Base-by-base conservation (phyloP, 2,888 invertebrate species). In the Sthenelais limicola region DNA sequence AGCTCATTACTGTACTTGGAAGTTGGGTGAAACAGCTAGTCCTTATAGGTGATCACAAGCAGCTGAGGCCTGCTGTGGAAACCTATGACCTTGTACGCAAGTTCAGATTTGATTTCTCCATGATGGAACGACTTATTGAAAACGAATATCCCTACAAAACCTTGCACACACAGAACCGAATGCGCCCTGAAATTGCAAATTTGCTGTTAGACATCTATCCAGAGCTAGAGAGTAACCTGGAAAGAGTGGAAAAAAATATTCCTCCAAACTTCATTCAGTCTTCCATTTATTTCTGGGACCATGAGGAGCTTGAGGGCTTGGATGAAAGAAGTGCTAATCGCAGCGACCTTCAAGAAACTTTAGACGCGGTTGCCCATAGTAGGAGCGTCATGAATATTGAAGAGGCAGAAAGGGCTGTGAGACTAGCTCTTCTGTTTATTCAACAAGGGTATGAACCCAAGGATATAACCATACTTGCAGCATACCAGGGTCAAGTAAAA, bases 21-120 rank as follows among this genome's bases (percentile, higher is more conserved):
- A 48, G 24, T 9, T 71, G 66, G 28, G 2, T 71, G 33, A 30
- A 75, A 35, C 77, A 76, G 15, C 32, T 76, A 5, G 74, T 76
- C 26, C 21, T 76, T 49, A 76, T 76, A 18, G 77, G 77, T 7
- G 77, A 76, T 48, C 77, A 76, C 51, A 71, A 76, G 47, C 77
- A 76, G 49, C 72, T 76, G 26, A 26, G 75, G 49, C 77, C 77
- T 33, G 26, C 47, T 0, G 75, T 76, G 21, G 75, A 76, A 33
- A 74, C 33, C 68, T 75, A 74, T 35, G 1, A 1, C 0, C 70
- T 76, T 18, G 32, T 18, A 3, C 67, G 33, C 26, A 33, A 76
- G 28, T 76, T 49, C 47, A 62, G 76, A 43, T 35, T 76, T 18
- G 77, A 76, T 56, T 33, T 76, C 28, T 76, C 77, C 1, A 68